phyloP scores from a whole-genome alignment of 2,797 vertebrate species.

The Setipinna tenuifilis region DNA sequence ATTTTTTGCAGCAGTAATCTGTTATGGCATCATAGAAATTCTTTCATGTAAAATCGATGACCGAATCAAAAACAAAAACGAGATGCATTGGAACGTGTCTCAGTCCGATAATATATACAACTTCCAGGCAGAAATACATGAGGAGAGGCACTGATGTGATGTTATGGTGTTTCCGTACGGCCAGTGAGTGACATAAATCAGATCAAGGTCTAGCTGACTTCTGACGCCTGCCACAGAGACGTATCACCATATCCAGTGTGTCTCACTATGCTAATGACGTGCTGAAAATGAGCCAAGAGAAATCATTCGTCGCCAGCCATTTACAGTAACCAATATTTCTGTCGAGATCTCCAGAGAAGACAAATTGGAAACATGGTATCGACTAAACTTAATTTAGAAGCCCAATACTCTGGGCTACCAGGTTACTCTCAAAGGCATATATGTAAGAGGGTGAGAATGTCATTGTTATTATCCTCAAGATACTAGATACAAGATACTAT shows the following conservation, averaged over 20 bases:
- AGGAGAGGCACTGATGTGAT: background rate
- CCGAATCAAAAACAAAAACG: background rate
- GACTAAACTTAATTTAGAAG: slow-evolving; percentile 80
- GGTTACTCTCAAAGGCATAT: slow-evolving; percentile 65
- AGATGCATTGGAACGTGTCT: background rate
- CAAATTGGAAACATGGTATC: slow-evolving; percentile 78
- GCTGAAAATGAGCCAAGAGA: slow-evolving; percentile 64
- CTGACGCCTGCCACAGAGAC: slow-evolving; percentile 43
- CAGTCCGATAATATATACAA: background rate
- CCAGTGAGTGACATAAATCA: slow-evolving; percentile 22
- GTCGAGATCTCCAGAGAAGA: slow-evolving; percentile 75
- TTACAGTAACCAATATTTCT: slow-evolving; percentile 83
- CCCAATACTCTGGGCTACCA: slow-evolving; percentile 63
- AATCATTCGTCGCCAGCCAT: slow-evolving; percentile 69
- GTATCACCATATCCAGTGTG: slow-evolving; percentile 66
- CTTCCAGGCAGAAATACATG: background rate
- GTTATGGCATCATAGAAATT: slow-evolving; percentile 3
- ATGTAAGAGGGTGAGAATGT: slow-evolving; percentile 54
- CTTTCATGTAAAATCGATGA: background rate
- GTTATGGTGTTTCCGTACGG: background rate
- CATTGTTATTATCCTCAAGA: slow-evolving; percentile 68
- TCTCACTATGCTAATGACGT: slow-evolving; percentile 70
- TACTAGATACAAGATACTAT: slow-evolving; percentile 41
- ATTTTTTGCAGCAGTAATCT: background rate
- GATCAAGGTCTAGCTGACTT: slow-evolving; percentile 18